Evolutionary conservation across 2,797 vertebrate species (phyloP).

Genomic region (Siniperca scherzeri): DNA sequence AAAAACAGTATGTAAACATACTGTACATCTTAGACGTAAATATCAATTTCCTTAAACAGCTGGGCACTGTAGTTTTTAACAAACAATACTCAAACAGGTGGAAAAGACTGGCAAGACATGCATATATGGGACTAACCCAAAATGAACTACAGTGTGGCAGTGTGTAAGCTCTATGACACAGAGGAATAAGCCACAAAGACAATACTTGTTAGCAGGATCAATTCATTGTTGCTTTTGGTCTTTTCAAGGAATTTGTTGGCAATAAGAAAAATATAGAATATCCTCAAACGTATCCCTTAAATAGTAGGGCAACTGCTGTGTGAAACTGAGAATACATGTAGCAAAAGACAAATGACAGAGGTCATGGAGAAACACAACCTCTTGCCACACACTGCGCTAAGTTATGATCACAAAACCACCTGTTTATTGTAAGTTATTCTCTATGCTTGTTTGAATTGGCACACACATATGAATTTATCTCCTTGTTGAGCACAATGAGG

Average conservation of each 20-base stretch:
- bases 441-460: constrained; percentile 65
- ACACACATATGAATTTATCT: constrained; percentile 67
- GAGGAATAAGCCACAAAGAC: not conserved
- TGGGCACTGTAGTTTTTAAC: not conserved
- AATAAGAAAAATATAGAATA: not conserved
- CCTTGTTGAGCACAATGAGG: constrained; percentile 62
- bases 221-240: not conserved
- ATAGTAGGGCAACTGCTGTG: not conserved
- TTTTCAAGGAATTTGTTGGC: not conserved
- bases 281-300: not conserved
- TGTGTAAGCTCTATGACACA: not conserved
- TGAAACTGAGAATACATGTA: not conserved
- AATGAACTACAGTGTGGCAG: not conserved
- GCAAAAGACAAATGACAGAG: constrained; percentile 6
- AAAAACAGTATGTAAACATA: constrained; percentile 1
- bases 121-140: not conserved
- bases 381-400: constrained; percentile 16
- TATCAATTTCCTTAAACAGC: not conserved
- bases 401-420: constrained; percentile 59
- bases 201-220: not conserved
- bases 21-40: not conserved
- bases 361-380: constrained; percentile 40
- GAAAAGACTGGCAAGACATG: not conserved
- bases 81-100: too few species aligned
- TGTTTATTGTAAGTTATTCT: constrained; percentile 64